phyloP scores from a whole-genome alignment of 1,140 invertebrate species.

The Orius laevigatus region DNA sequence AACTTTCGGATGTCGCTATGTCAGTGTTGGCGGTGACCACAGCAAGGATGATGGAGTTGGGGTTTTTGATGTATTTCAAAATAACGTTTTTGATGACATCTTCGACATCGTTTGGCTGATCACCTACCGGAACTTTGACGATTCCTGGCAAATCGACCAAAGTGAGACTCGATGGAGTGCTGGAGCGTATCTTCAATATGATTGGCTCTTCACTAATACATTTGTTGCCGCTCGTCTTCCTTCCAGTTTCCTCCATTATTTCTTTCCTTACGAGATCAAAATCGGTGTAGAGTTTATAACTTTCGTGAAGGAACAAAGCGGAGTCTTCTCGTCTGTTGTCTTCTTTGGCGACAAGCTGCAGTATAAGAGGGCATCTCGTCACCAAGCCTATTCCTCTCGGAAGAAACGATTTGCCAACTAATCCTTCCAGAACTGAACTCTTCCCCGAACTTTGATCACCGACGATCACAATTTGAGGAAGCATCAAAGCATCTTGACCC shows the following conservation, averaged over 20 bases:
- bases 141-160: slow-evolving; percentile 44
- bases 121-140: slow-evolving; percentile 45
- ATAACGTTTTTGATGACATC: slow-evolving; percentile 40
- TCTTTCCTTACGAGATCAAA: slow-evolving; percentile 51
- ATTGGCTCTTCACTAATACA: slow-evolving; percentile 54
- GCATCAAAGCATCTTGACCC: slow-evolving; percentile 9
- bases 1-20: slow-evolving; percentile 44
- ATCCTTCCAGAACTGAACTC: slow-evolving; percentile 21
- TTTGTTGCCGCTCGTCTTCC: slow-evolving; percentile 50
- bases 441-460: slow-evolving; percentile 29
- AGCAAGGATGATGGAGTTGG: slow-evolving; percentile 34
- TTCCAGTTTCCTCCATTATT: slow-evolving; percentile 56
- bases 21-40: slow-evolving; percentile 48
- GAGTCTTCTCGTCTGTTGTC: neutral
- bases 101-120: slow-evolving; percentile 44
- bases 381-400: slow-evolving; percentile 19
- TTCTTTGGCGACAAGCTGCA: slow-evolving; percentile 13
- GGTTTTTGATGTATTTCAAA: slow-evolving; percentile 34
- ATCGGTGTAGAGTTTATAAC: slow-evolving; percentile 46
- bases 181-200: slow-evolving; percentile 51
- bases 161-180: slow-evolving; percentile 39
- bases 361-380: slow-evolving; percentile 18
- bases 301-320: slow-evolving; percentile 52
- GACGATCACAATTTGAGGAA: slow-evolving; percentile 21
- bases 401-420: slow-evolving; percentile 20